A percentile compares a stretch with the other conserved stretches of the same genome.
phyloP scores from a whole-genome alignment of 1,140 invertebrate species.

The Zaprionus lachaisei region DNA sequence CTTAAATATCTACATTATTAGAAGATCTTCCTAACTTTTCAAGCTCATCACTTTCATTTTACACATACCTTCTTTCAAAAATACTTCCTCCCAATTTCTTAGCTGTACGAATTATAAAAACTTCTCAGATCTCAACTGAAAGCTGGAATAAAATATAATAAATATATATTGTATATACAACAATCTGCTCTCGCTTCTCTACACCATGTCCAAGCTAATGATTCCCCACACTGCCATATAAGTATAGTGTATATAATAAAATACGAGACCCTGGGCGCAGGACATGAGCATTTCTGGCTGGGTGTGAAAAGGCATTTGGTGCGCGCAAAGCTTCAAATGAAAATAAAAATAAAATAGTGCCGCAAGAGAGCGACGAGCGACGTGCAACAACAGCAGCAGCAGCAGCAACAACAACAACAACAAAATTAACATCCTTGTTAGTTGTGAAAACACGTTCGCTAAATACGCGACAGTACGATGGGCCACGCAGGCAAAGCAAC shows the following conservation, averaged over 20 bases:
- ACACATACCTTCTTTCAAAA: no score
- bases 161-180: not conserved
- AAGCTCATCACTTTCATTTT: no score
- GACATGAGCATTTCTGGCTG: slow-evolving; percentile 59
- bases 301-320: slow-evolving; percentile 82
- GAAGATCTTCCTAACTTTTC: no score
- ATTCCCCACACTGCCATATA: not conserved
- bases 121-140: no score
- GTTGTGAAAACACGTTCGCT: slow-evolving; percentile 83
- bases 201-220: not conserved
- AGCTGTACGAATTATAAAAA: no score
- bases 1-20: no score
- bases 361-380: slow-evolving; percentile 34
- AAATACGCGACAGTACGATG: slow-evolving; percentile 68
- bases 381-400: slow-evolving; percentile 36
- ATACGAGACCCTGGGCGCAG: slow-evolving; percentile 40
- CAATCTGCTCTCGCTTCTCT: not conserved
- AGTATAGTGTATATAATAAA: slow-evolving; percentile 36
- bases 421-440: slow-evolving; percentile 83
- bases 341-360: slow-evolving; percentile 60
- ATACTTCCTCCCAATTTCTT: no score
- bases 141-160: no score
- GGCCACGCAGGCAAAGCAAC: slow-evolving; percentile 34
- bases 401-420: slow-evolving; percentile 38
- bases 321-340: slow-evolving; percentile 75